Base-by-base conservation (phyloP, 2,797 vertebrate species). In the Pangasius mekongensis region DNA sequence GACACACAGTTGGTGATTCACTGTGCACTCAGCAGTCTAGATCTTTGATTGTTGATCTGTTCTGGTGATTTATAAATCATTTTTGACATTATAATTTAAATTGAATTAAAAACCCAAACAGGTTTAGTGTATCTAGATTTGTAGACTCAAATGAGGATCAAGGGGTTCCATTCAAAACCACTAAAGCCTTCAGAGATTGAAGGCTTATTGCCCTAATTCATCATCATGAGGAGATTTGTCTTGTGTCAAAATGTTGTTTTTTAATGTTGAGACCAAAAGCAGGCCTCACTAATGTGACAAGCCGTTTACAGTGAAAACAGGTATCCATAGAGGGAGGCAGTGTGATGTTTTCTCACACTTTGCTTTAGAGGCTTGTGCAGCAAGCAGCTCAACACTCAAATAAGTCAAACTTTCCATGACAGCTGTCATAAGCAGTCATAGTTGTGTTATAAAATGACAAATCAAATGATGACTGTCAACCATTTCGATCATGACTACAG, bases 231-330 rank as follows among this genome's bases (percentile, higher is more conserved):
- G 85, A 78, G 84, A 87, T 88, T 89, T 87, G 73, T 86, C 86
- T 91, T 90, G 86, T 89, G 82, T 90, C 90, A 89, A 87, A 81
- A 39, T 76, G 84, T 89, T 82, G 82, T 85, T 71, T 88, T 83
- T 89, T 76, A 87, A 85, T 87, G 64, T 87, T 52, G 39, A 36
- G 88, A 90, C 91, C 85, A 88, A 90, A 89, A 90, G 90, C 91
- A 92, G 91, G 87, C 89, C 86, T 87, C 82, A 90, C 83, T 92
- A 91, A 92, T 91, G 89, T 90, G 90, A 92, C 90, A 89, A 89
- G 84, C 80, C 90, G 90, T 90, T 91, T 90, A 87, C 87, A 90
- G 88, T 90, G 87, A 91, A 89, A 86, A 89, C 88, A 84, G 86
- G 69, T 66, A 87, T 90, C 85, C 86, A 91, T 90, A 91, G 89